Conservation (phyloP, 2,888 invertebrate genomes). For the Tethea ocularis region DNA sequence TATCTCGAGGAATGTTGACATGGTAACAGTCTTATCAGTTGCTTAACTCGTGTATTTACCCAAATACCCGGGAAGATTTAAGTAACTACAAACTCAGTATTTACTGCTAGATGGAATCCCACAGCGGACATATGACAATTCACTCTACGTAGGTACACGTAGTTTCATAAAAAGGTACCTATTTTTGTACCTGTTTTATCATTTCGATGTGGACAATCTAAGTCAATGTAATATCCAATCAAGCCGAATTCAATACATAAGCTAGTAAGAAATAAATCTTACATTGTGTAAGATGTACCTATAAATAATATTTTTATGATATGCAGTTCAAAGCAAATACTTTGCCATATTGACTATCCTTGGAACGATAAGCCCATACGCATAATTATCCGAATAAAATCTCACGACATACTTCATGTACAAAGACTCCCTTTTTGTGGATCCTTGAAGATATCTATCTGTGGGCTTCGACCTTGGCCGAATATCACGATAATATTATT, state of each 20-base stretch:
- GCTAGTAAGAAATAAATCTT: too few species aligned
- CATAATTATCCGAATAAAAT: conserved; percentile 6
- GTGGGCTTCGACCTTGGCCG: conserved; percentile 29
- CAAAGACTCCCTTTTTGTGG: conserved; percentile 25
- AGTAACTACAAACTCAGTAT: background rate
- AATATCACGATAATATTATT: conserved; percentile 20
- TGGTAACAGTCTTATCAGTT: conserved; percentile 1
- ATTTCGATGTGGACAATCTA: too few species aligned
- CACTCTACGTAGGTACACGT: too few species aligned
- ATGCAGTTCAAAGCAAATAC: conserved; percentile 24
- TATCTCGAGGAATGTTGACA: background rate
- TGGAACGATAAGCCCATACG: conserved; percentile 24
- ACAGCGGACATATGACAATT: background rate
- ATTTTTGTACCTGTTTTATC: too few species aligned
- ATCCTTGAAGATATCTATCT: conserved; percentile 19
- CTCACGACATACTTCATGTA: conserved; percentile 13
- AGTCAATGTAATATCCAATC: too few species aligned
- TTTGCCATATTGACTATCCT: conserved; percentile 26
- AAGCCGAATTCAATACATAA: too few species aligned
- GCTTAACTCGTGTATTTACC: background rate
- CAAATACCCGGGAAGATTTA: background rate
- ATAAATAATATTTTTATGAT: conserved; percentile 1
- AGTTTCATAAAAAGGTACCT: too few species aligned
- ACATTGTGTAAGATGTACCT: background rate
- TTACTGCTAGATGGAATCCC: background rate